phyloP scores from a whole-genome alignment of 2,888 invertebrate genomes.

The Leucophora obtusa region DNA sequence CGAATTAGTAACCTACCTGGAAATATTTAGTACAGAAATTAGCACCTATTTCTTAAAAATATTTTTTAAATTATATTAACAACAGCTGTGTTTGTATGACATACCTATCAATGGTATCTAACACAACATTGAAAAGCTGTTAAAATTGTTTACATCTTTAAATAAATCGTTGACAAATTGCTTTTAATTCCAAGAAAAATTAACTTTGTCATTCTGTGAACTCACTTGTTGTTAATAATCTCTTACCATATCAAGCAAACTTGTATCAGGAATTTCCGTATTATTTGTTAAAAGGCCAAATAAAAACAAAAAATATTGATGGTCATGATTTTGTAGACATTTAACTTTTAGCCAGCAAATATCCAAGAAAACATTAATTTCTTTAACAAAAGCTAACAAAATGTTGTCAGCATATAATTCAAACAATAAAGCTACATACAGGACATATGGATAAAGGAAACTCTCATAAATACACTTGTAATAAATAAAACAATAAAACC shows the following conservation, averaged over 20 bases:
- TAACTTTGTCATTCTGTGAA: neutral
- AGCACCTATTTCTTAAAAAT: no score
- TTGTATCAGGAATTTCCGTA: neutral
- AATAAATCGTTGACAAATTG: no score
- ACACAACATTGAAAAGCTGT: no score
- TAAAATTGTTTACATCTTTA: no score
- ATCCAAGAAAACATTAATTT: conserved; percentile 13
- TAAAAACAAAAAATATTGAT: conserved; percentile 6
- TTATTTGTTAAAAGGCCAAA: neutral
- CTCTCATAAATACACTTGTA: neutral
- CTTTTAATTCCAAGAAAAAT: neutral
- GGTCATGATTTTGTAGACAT: conserved; percentile 13
- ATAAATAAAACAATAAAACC: neutral
- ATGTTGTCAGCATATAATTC: conserved; percentile 33
- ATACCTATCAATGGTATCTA: no score
- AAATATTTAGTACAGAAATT: no score
- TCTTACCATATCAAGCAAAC: neutral
- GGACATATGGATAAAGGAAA: neutral
- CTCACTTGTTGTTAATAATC: neutral
- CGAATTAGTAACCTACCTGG: no score
- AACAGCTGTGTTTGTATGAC: no score
- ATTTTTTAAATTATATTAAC: no score
- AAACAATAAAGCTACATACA: neutral
- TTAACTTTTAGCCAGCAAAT: conserved; percentile 17
- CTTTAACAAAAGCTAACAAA: conserved; percentile 12